These are phyloP conservation scores for Zelostemma sp. DNA, from an alignment of 1,140 invertebrate genomes.

Conservation along the genomic window DNA sequence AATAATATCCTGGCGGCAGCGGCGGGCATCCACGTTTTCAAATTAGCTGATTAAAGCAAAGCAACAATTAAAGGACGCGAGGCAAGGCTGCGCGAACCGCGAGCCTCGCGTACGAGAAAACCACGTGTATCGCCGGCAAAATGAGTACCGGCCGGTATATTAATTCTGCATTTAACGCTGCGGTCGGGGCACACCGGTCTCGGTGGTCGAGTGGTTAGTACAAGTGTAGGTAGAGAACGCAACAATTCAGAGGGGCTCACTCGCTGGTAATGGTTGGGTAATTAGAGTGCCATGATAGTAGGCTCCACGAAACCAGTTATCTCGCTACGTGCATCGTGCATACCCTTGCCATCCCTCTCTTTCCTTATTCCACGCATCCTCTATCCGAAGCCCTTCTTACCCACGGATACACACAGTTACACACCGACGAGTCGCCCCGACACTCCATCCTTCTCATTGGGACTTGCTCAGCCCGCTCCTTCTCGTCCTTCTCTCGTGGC, in stretches of 20 bases:
- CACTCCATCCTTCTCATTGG: neutral
- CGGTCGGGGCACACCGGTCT: slow-evolving; percentile 62
- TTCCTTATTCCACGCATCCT: slow-evolving; percentile 21
- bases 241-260: slow-evolving; percentile 62
- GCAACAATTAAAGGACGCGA: no score
- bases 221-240: slow-evolving; percentile 63
- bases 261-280: slow-evolving; percentile 66
- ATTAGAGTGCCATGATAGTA: slow-evolving; percentile 69
- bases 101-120: slow-evolving; percentile 27
- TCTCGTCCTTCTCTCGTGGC: neutral
- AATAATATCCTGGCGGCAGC: no score
- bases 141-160: slow-evolving; percentile 63
- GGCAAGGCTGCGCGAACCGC: slow-evolving; percentile 16
- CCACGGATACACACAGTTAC: slow-evolving; percentile 8
- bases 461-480: slow-evolving; percentile 10
- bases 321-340: slow-evolving; percentile 67
- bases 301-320: slow-evolving; percentile 68
- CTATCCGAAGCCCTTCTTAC: slow-evolving; percentile 14
- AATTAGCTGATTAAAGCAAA: no score
- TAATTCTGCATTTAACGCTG: slow-evolving; percentile 68
- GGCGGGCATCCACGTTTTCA: no score
- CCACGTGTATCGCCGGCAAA: slow-evolving; percentile 50
- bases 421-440: slow-evolving; percentile 5
- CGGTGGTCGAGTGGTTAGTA: slow-evolving; percentile 64
- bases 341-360: slow-evolving; percentile 44